These are phyloP conservation scores for Picus viridis DNA, from an alignment of 2,797 vertebrate species.

Conservation along the genomic window DNA sequence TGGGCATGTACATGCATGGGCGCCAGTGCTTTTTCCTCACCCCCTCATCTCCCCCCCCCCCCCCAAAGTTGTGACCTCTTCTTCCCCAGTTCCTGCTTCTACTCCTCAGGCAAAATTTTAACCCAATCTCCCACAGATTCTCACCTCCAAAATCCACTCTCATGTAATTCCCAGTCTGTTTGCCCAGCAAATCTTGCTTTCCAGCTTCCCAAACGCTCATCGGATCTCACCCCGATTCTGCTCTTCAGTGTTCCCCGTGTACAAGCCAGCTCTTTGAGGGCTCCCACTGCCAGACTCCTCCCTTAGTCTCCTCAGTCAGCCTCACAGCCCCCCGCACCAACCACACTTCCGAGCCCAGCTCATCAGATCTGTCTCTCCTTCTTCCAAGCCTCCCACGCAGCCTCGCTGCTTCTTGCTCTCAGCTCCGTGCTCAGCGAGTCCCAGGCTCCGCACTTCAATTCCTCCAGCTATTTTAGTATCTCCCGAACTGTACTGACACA, in stretches of 20 bases:
- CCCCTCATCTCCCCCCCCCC: too few species aligned
- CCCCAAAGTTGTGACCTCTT: background rate
- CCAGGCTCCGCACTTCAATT: background rate
- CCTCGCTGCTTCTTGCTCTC: background rate
- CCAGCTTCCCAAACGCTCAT: background rate
- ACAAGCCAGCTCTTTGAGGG: background rate
- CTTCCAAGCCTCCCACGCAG: slow-evolving; percentile 39
- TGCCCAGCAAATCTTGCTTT: slow-evolving; percentile 3
- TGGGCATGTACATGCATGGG: background rate
- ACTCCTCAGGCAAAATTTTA: background rate
- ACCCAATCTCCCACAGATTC: background rate
- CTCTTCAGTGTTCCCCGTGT: background rate
- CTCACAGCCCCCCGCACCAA: background rate
- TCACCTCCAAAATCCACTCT: slow-evolving; percentile 24
- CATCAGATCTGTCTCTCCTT: slow-evolving; percentile 23
- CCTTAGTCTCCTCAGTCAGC: slow-evolving; percentile 36
- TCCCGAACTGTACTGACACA: slow-evolving; percentile 7
- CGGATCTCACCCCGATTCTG: background rate
- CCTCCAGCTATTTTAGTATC: slow-evolving; percentile 28
- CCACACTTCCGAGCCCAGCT: slow-evolving; percentile 2
- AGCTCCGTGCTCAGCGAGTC: background rate
- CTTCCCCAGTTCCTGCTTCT: background rate
- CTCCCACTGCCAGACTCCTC: slow-evolving; percentile 35
- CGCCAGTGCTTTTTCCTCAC: background rate
- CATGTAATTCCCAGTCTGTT: background rate